These are phyloP conservation scores for Heliconius aoede DNA, from an alignment of 2,888 invertebrate species.

Conservation along the genomic window DNA sequence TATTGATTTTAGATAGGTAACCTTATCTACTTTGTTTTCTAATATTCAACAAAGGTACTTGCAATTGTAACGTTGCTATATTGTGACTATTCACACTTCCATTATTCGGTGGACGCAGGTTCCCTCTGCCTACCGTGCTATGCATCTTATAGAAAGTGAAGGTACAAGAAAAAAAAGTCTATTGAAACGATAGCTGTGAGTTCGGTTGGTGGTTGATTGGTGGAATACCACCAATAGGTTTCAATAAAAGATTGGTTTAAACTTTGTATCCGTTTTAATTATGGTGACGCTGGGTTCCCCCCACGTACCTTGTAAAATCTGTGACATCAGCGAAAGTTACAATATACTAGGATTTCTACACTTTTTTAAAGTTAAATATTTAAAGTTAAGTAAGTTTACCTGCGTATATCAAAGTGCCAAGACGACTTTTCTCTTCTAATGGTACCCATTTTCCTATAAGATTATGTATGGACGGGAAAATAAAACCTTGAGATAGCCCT, in stretches of 20 bases:
- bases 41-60: background rate
- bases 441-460: slow-evolving; percentile 89
- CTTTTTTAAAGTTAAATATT: background rate
- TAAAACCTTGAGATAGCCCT: slow-evolving; percentile 88
- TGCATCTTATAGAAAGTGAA: too few relatives aligned
- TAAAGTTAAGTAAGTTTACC: slow-evolving; percentile 52
- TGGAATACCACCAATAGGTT: too few relatives aligned
- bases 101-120: too few relatives aligned
- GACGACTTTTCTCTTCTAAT: slow-evolving; percentile 78
- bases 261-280: too few relatives aligned
- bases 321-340: too few relatives aligned
- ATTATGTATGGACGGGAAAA: slow-evolving; percentile 87
- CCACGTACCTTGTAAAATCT: too few relatives aligned
- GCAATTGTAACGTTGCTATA: background rate
- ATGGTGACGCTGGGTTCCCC: too few relatives aligned
- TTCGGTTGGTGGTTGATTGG: too few relatives aligned
- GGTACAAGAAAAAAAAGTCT: too few relatives aligned
- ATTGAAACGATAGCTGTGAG: too few relatives aligned
- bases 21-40: background rate
- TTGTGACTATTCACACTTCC: background rate
- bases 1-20: background rate
- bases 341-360: background rate
- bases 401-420: slow-evolving; percentile 70
- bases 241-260: too few relatives aligned
- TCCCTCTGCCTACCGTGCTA: too few relatives aligned